phyloP scores from a whole-genome alignment of 2,888 invertebrate genomes.

The Beris chalybata region DNA sequence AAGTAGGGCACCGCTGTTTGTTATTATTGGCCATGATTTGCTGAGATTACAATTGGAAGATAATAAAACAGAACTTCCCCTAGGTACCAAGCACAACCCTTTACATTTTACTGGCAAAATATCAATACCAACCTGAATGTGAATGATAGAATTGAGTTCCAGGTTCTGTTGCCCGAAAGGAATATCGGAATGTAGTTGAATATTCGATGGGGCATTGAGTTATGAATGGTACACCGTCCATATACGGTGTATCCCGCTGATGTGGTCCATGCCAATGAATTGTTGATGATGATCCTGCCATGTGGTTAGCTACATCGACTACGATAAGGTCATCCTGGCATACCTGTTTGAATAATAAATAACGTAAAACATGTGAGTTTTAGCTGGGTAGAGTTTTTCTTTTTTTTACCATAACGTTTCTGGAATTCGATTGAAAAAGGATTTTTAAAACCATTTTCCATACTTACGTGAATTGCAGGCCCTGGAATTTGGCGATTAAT shows the following conservation, averaged over 20 bases:
- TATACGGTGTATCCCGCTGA: constrained; percentile 72
- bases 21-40: too few species aligned
- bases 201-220: constrained; percentile 81
- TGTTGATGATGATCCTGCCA: constrained; percentile 75
- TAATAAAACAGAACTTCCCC: too few species aligned
- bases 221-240: constrained; percentile 82
- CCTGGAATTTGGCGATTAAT: constrained; percentile 59
- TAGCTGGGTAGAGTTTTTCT: neutral
- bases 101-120: too few species aligned
- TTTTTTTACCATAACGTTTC: too few species aligned
- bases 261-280: constrained; percentile 91
- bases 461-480: constrained; percentile 56
- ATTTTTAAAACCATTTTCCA: neutral
- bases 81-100: too few species aligned
- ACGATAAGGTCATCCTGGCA: constrained; percentile 77
- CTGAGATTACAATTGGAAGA: too few species aligned
- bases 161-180: constrained; percentile 67
- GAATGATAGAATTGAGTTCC: constrained; percentile 82
- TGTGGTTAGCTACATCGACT: constrained; percentile 75
- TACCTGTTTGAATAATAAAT: constrained; percentile 60
- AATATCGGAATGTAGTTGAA: constrained; percentile 68
- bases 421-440: too few species aligned
- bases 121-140: constrained; percentile 58
- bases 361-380: neutral
- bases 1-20: too few species aligned